Evolutionary conservation across 2,797 vertebrate genomes (phyloP), one percentile per base, ranked within the genome.

Genomic region (Anomalospiza imberbis): DNA sequence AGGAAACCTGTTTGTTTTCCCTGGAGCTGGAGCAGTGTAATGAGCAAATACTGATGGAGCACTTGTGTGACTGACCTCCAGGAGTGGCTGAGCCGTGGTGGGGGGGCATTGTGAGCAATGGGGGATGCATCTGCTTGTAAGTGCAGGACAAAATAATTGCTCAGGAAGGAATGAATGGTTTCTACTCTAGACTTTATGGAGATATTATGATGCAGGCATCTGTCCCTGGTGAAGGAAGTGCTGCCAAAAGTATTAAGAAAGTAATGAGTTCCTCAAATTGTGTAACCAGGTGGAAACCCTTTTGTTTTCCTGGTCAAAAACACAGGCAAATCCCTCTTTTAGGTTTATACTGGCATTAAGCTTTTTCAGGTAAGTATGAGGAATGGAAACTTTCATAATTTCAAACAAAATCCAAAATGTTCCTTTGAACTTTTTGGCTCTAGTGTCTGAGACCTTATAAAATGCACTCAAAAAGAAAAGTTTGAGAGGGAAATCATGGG

Each of bases 21-120:
- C 34, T 62, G n/a, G 31, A 77, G 19, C 44, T 73, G 36, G 29
- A 63, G 12, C 9, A 4, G 47, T 26, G 13, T 28, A 68, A 31
- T 3, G 38, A 61, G 24, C 0, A 0, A 75, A 51, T 24, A 8
- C 25, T 78, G 66, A 32, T 7, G 0, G 3, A 57, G 6, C 24
- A 3, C 34, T 71, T 32, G 48, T 32, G 29, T 67, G 42, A 44
- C n/a, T 55, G 70, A 88, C 4, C 16, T 66, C 31, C 58, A 45
- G 74, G 47, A 73, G 17, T 72, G 31, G 53, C 9, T 85, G 67
- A 48, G 51, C 36, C 48, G 3, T 3, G 32, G 12, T 36, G 44
- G 24, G 24, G 5, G 73, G 53, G 77, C 42, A 17, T 4, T 32
- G 8, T 51, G 62, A 75, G 22, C 20, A 55, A 9, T 1, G 1